These are phyloP conservation scores for Lasiurus cinereus DNA, from an alignment of 2,113 vertebrate genomes.

Conservation along the genomic window DNA sequence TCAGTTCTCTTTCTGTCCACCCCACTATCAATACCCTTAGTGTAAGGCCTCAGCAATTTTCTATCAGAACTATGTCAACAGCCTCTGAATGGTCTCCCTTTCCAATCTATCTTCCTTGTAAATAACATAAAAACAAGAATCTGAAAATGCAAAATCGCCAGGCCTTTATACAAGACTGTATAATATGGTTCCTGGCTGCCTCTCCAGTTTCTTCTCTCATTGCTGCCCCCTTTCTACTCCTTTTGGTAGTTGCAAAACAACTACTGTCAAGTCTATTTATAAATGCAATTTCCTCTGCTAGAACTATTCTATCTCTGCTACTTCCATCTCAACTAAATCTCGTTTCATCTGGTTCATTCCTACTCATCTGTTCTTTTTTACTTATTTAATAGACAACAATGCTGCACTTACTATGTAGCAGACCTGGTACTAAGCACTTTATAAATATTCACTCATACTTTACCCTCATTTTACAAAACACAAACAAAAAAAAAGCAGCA, in stretches of 20 bases:
- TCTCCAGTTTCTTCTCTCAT: background rate
- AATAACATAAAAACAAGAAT: background rate
- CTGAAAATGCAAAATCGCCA: background rate
- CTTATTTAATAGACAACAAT: background rate
- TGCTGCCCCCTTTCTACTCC: background rate
- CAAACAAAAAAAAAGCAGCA: slow-evolving; percentile 15
- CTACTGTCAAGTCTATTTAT: background rate
- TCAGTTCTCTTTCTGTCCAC: background rate
- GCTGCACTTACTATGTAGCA: background rate
- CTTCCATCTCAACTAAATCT: background rate
- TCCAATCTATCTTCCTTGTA: background rate
- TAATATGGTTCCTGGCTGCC: background rate
- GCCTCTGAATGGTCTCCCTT: background rate
- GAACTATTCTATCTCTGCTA: background rate
- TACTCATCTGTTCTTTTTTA: background rate
- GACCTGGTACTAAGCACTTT: background rate
- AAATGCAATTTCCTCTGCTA: background rate
- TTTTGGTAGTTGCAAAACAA: background rate
- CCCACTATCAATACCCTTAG: background rate
- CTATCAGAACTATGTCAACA: background rate
- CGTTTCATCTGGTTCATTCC: background rate
- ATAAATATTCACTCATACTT: slow-evolving; percentile 24
- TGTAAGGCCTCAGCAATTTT: background rate
- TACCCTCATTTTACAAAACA: slow-evolving; percentile 2
- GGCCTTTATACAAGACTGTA: background rate